phyloP scores from a whole-genome alignment of 2,888 invertebrate species.

The Leucophora obtusa region DNA sequence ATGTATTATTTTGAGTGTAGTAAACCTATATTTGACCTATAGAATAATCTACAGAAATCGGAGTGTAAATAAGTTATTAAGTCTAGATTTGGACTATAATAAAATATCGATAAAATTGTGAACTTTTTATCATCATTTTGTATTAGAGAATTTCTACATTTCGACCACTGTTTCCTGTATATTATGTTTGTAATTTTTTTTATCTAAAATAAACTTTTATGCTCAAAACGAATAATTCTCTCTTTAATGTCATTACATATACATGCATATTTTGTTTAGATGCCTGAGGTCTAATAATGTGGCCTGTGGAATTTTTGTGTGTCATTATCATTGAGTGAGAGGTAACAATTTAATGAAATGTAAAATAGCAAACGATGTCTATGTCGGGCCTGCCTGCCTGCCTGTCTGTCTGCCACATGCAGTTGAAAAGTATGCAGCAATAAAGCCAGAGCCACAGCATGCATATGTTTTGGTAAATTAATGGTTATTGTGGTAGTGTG shows the following conservation, averaged over 20 bases:
- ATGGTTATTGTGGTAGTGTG: slow-evolving; percentile 59
- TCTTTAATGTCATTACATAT: not conserved
- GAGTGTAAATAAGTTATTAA: too few species aligned
- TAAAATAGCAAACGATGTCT: slow-evolving; percentile 54
- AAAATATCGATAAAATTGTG: too few species aligned
- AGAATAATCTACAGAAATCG: too few species aligned
- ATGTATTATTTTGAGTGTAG: too few species aligned
- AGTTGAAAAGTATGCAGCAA: slow-evolving; percentile 44
- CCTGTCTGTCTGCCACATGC: not conserved
- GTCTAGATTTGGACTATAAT: too few species aligned
- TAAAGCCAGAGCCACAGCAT: slow-evolving; percentile 40
- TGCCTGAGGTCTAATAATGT: slow-evolving; percentile 58
- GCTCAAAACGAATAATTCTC: slow-evolving; percentile 2
- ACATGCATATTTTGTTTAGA: not conserved
- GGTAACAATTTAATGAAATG: slow-evolving; percentile 62
- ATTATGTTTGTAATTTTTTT: not conserved
- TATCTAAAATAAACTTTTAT: not conserved
- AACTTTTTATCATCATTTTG: too few species aligned
- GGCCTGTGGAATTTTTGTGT: slow-evolving; percentile 34
- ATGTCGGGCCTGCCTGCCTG: slow-evolving; percentile 13
- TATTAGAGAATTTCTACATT: too few species aligned
- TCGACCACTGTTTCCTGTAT: too few species aligned
- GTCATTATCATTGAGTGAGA: slow-evolving; percentile 59
- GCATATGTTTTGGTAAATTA: slow-evolving; percentile 62
- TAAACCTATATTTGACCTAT: too few species aligned